Evolutionary conservation across 2,797 vertebrate genomes (phyloP), one percentile per base, ranked within the genome.

Genomic region (Silurus aristotelis): DNA sequence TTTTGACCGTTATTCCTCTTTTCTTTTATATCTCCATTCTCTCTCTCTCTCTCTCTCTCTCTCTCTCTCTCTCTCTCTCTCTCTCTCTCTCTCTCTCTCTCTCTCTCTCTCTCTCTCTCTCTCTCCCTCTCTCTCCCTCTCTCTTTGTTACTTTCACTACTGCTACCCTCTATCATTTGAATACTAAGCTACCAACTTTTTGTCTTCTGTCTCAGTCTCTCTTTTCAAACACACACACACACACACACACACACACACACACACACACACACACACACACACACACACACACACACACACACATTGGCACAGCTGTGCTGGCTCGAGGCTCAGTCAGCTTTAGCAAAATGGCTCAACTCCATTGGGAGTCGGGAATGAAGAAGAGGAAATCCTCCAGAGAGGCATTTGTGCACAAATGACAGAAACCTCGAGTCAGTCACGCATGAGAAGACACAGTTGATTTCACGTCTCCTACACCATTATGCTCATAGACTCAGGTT

Each of bases 281-380:
- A 56, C 71, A 73, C 19, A 73, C 71, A 25, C 71, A 56, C 22
- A 55, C 48, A 82, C 48, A 55, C 63, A 78, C 63, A 68, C 73
- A 78, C 55, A 15, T 20, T 64, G 80, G n/a, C 56, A 25, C 85
- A 87, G 87, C 63, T 87, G 85, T 88, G 79, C 63, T 88, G 76
- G 38, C 80, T 81, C 25, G 19, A 68, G 73, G 70, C 66, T 75
- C 63, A 52, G 25, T 58, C 80, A 77, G 46, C 84, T 70, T 87
- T 87, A 66, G 61, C 58, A 70, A 76, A 82, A 64, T 75, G 61
- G 75, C 38, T 63, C n/a, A 38, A 81, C 64, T 80, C 80, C 79
- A 61, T 31, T 67, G 73, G 58, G 68, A 80, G 68, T 64, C 38
- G 2, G 76, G 27, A n/a, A 64, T 6, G 55, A 68, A 38, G 43